Base-by-base conservation (phyloP, 2,888 invertebrate species). In the Acleris laterana region DNA sequence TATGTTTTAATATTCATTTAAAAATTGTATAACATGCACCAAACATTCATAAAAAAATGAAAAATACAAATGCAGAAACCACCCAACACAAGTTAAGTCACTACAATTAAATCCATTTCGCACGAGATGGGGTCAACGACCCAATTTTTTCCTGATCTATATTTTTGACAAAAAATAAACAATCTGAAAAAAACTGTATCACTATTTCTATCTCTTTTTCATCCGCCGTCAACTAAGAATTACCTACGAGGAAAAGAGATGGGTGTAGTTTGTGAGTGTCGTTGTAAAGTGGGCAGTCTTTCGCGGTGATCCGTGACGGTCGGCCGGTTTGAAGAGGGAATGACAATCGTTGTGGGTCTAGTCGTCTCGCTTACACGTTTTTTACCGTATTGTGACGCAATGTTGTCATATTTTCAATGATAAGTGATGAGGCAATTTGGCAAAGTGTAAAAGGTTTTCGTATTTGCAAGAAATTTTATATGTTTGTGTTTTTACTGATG, bases 91-190 rank as follows among this genome's bases (percentile, higher is more conserved):
- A 42, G 38, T 38, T 38, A 42, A 55, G 42, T 20, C 42, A 11
- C 46, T 25, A 25, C 57, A 57, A 57, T 57, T 57, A 57, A 46
- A 46, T 25, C 76, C 74, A 80, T 77, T 80, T 81, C 46, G 66
- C 79, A 76, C 76, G 75, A 72, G 74, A 69, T 53, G 72, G 72
- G 90, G 85, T 90, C 89, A 90, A 82, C 81, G 91, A 90, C 90
- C 84, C 82, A 85, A 86, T 86, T 88, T 87, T 87, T 84, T 82
- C 82, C 85, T 89, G 89, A 87, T 91, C 91, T 90, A 89, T 88
- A 90, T 90, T 88, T 85, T 78, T 87, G 84, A 88, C 62, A 90
- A 90, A 89, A 90, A 86, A 78, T 72, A 75, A 80, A 85, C 83
- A 82, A 82, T 81, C 78, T 76, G 74, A 80, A 83, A 87, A 85